Conservation (phyloP, 2,888 invertebrate genomes). For the Pemphredon lugubris region DNA sequence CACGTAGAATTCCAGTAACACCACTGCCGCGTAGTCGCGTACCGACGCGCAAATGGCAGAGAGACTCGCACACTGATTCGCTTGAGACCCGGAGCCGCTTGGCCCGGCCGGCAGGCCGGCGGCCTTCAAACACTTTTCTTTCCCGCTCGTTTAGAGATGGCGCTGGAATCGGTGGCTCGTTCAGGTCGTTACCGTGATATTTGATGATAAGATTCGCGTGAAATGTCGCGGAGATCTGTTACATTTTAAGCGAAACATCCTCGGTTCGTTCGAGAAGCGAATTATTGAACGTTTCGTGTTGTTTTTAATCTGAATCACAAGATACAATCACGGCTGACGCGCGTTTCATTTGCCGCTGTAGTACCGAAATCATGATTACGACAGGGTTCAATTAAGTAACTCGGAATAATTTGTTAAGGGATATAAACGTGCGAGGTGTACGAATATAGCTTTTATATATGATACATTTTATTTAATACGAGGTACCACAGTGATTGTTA, state of each 20-base stretch:
- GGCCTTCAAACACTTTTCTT: conserved; percentile 79
- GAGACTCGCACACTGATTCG: conserved; percentile 70
- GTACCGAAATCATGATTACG: conserved; percentile 13
- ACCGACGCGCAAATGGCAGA: conserved; percentile 69
- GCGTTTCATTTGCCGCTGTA: conserved; percentile 34
- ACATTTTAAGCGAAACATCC: background rate
- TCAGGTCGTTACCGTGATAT: conserved; percentile 8
- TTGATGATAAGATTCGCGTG: conserved; percentile 11
- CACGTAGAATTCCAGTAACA: conserved; percentile 65
- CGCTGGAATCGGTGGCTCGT: conserved; percentile 52
- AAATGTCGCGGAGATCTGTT: background rate
- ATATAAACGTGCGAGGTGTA: background rate
- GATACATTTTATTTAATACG: background rate
- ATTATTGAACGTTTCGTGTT: no score
- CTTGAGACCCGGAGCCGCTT: conserved; percentile 67
- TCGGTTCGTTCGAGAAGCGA: no score
- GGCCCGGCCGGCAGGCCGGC: conserved; percentile 67
- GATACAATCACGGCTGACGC: no score
- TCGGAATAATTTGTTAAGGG: background rate
- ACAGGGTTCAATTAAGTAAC: conserved; percentile 28
- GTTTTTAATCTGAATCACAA: no score
- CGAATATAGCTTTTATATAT: background rate
- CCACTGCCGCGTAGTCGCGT: conserved; percentile 63
- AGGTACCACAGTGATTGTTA: background rate
- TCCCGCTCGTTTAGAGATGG: conserved; percentile 79